These are phyloP conservation scores for Hanleya hanleyi DNA, from an alignment of 2,888 invertebrate species.

Conservation along the genomic window DNA sequence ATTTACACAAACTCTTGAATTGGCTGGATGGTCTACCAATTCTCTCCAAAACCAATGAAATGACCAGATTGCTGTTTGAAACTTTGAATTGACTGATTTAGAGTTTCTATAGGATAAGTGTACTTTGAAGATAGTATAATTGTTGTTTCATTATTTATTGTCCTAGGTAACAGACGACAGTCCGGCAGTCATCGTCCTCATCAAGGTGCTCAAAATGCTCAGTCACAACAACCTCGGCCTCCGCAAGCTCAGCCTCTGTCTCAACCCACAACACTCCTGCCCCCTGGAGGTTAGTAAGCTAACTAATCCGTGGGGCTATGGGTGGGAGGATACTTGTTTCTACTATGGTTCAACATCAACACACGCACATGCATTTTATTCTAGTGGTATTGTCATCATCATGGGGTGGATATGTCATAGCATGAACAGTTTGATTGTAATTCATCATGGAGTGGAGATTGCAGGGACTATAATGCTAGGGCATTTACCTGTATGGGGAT, in stretches of 20 bases:
- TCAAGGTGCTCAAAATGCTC: background rate
- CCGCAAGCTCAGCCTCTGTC: background rate
- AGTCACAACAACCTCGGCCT: background rate
- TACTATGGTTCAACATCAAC: too few relatives aligned
- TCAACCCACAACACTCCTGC: background rate
- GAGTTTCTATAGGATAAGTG: background rate
- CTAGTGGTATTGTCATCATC: background rate
- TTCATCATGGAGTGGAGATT: too few relatives aligned
- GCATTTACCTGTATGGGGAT: too few relatives aligned
- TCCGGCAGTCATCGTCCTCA: constrained; percentile 5
- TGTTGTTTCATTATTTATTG: background rate
- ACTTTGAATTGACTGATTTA: background rate
- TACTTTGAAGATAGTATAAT: background rate
- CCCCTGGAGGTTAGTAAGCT: background rate
- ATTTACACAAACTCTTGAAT: too few relatives aligned
- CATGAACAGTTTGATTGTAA: background rate
- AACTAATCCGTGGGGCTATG: too few relatives aligned
- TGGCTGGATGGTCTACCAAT: too few relatives aligned
- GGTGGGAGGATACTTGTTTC: too few relatives aligned
- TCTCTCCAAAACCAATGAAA: too few relatives aligned
- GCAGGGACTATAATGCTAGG: too few relatives aligned
- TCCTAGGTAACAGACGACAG: constrained; percentile 2
- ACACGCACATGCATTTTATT: background rate
- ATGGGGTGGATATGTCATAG: background rate
- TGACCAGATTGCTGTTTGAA: background rate